A percentile compares a stretch with the other conserved stretches of the same genome.
Evolutionary conservation across 2,888 invertebrate species (phyloP).

Genomic region (Cosmia trapezina): DNA sequence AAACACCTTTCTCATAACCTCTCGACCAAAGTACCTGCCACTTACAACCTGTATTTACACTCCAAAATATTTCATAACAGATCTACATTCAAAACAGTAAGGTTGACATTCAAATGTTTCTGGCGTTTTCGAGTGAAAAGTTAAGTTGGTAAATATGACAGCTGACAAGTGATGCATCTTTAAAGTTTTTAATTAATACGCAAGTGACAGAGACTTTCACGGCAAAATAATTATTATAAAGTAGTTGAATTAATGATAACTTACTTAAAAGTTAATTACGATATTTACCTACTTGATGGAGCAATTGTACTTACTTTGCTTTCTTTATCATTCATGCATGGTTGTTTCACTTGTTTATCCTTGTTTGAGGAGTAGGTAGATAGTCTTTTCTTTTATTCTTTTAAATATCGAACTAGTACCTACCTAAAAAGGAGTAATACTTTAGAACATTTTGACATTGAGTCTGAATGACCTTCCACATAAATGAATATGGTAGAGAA

Average conservation of each 20-base stretch:
- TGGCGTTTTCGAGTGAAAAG: background rate
- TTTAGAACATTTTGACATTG: too few relatives aligned
- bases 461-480: background rate
- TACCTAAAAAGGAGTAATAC: too few relatives aligned
- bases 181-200: conserved; percentile 29
- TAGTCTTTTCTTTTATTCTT: too few relatives aligned
- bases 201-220: conserved; percentile 57
- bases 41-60: conserved; percentile 48
- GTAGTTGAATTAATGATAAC: conserved; percentile 47
- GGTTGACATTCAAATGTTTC: conserved; percentile 17
- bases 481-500: background rate
- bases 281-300: conserved; percentile 26
- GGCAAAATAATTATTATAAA: conserved; percentile 46
- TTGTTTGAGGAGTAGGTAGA: too few relatives aligned
- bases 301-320: conserved; percentile 7
- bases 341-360: too few relatives aligned
- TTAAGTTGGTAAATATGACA: conserved; percentile 49
- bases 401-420: too few relatives aligned
- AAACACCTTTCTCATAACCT: conserved; percentile 83
- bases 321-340: too few relatives aligned
- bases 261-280: conserved; percentile 42
- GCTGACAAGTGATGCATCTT: conserved; percentile 63
- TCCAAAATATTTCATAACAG: conserved; percentile 4
- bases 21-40: conserved; percentile 71
- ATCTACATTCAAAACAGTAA: background rate